phyloP scores from a whole-genome alignment of 2,113 vertebrate species.

The Eudyptes chrysolophus region DNA sequence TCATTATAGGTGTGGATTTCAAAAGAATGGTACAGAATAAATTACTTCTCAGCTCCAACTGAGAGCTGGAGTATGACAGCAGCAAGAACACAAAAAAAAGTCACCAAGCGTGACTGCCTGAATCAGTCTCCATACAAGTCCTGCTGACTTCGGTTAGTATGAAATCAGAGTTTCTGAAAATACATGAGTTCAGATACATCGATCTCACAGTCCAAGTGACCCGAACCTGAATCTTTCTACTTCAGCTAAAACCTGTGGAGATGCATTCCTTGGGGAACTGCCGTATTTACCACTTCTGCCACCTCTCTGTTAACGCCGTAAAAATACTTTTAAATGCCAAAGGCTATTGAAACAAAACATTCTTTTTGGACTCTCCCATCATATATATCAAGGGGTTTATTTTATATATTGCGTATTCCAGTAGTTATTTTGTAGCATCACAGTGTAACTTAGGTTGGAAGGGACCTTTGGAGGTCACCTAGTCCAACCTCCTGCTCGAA shows the following conservation, averaged over 20 bases:
- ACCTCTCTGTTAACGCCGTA: neutral
- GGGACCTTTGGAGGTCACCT: too few relatives aligned
- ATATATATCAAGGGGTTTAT: neutral
- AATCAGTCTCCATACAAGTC: neutral
- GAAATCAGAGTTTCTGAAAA: neutral
- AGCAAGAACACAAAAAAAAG: neutral
- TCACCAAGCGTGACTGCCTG: neutral
- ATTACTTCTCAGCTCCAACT: neutral
- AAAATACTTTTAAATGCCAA: neutral
- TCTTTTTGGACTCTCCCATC: neutral
- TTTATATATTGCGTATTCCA: neutral
- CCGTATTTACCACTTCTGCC: neutral
- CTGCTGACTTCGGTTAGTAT: neutral
- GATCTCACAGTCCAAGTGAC: neutral
- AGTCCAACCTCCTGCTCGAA: too few relatives aligned
- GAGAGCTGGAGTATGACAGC: neutral
- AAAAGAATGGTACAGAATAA: neutral
- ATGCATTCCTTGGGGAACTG: neutral
- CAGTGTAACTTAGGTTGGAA: too few relatives aligned
- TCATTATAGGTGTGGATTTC: neutral
- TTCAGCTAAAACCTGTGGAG: neutral
- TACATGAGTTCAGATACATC: neutral
- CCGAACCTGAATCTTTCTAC: neutral
- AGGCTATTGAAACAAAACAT: neutral
- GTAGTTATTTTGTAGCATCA: too few relatives aligned